Conservation (phyloP, 64 coral and sea anemone genomes). For the Pachyseris speciosa region DNA sequence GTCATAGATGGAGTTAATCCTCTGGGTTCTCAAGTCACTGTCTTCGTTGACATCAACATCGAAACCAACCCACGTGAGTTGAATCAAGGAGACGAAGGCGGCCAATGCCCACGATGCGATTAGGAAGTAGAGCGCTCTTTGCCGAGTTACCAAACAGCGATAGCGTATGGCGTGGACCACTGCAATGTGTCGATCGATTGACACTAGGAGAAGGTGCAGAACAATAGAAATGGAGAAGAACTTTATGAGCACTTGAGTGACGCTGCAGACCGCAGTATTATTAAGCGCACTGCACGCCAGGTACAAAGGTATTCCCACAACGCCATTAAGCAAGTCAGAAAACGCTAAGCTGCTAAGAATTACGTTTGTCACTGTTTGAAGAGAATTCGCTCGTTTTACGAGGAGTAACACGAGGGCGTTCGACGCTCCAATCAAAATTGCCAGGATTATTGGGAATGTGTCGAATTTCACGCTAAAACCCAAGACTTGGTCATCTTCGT, state of each 20-base stretch:
- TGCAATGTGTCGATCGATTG: background rate
- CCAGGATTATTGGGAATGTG: background rate
- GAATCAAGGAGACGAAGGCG: background rate
- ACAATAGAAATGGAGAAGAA: constrained; percentile 18
- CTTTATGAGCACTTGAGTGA: background rate
- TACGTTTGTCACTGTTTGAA: constrained; percentile 3
- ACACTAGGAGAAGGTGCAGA: constrained; percentile 1
- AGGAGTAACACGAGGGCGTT: background rate
- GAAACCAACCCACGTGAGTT: background rate
- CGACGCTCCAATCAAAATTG: background rate
- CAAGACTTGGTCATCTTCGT: background rate
- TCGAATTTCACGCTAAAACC: background rate
- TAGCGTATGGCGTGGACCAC: background rate
- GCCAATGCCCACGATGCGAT: background rate
- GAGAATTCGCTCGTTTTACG: background rate
- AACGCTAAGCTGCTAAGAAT: constrained; percentile 5
- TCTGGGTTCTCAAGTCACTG: background rate
- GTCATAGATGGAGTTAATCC: background rate
- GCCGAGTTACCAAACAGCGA: background rate
- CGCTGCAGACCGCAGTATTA: background rate
- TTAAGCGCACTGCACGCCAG: background rate
- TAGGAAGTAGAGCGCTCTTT: background rate
- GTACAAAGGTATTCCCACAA: constrained; percentile 2
- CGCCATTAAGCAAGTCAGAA: constrained; percentile 1
- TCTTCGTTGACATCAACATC: constrained; percentile 10